Percentiles rank a stretch among this genome's conserved stretches.
phyloP scores from a whole-genome alignment of 2,113 vertebrate genomes.

The Raphicerus campestris region DNA sequence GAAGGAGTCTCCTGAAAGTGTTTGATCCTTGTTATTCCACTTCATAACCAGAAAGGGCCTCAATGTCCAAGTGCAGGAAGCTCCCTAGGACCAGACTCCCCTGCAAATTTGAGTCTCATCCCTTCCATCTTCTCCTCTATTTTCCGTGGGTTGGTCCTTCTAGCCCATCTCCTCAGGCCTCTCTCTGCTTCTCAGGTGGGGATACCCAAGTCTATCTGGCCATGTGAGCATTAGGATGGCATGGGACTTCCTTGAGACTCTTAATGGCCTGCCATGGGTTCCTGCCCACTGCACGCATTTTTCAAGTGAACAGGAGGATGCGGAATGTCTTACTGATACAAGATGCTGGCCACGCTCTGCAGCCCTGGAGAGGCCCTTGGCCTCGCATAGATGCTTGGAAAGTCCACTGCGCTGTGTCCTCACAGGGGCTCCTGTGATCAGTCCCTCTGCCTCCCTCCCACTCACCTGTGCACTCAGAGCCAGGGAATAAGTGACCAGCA shows the following conservation, averaged over 20 bases:
- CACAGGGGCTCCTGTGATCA: neutral
- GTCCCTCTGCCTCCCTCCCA: neutral
- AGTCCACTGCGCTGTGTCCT: rapidly evolving
- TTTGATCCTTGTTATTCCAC: neutral
- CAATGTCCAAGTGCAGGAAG: no score
- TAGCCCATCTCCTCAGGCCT: neutral
- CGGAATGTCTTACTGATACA: neutral
- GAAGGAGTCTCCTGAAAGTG: neutral
- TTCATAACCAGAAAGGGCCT: neutral
- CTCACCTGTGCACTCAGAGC: neutral
- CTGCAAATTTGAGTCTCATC: neutral
- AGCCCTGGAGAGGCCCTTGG: neutral
- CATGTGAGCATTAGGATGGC: neutral
- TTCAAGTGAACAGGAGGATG: neutral
- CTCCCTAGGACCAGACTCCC: neutral
- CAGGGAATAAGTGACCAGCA: no score
- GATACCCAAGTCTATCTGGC: neutral
- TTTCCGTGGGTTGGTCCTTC: no score
- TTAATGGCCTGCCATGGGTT: neutral
- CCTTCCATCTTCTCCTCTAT: neutral
- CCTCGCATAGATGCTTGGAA: rapidly evolving
- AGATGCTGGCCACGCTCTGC: neutral
- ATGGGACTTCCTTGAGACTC: neutral
- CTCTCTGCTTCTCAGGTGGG: neutral
- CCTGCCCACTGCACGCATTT: neutral